phyloP scores from a whole-genome alignment of 2,797 vertebrate species.

The Poeciliopsis turneri region DNA sequence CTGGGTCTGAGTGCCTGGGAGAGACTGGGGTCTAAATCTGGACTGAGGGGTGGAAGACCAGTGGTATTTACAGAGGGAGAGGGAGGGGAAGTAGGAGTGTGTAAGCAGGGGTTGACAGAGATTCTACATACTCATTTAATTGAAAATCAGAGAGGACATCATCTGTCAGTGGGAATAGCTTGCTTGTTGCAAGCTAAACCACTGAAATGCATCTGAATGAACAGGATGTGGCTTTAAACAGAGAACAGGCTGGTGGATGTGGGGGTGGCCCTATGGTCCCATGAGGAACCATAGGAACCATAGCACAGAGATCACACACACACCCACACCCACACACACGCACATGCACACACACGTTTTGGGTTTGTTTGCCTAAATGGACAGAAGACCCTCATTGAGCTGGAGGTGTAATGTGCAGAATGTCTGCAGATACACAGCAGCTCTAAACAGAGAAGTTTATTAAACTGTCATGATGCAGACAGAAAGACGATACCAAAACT shows the following conservation, averaged over 20 bases:
- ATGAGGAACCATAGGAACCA: background rate
- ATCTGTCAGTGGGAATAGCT: background rate
- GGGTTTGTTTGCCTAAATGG: background rate
- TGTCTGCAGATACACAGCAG: background rate
- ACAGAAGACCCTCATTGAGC: background rate
- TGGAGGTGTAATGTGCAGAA: background rate
- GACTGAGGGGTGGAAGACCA: constrained; percentile 63
- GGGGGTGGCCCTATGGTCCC: background rate
- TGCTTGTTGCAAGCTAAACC: background rate
- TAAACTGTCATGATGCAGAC: background rate
- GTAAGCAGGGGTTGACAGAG: background rate
- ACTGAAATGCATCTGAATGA: background rate
- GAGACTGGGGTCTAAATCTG: constrained; percentile 78
- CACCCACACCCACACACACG: too few species aligned
- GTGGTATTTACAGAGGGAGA: constrained; percentile 49
- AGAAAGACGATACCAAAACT: background rate
- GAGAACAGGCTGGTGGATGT: background rate
- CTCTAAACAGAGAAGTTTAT: background rate
- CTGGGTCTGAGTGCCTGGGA: constrained; percentile 52
- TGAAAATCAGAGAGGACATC: background rate
- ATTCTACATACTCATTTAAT: background rate
- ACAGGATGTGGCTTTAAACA: background rate
- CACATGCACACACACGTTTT: background rate
- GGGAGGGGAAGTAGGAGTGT: constrained; percentile 10
- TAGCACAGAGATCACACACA: background rate